These are phyloP conservation scores for Nasonia vitripennis DNA, from an alignment of 1,140 invertebrate genomes.

Conservation along the genomic window DNA sequence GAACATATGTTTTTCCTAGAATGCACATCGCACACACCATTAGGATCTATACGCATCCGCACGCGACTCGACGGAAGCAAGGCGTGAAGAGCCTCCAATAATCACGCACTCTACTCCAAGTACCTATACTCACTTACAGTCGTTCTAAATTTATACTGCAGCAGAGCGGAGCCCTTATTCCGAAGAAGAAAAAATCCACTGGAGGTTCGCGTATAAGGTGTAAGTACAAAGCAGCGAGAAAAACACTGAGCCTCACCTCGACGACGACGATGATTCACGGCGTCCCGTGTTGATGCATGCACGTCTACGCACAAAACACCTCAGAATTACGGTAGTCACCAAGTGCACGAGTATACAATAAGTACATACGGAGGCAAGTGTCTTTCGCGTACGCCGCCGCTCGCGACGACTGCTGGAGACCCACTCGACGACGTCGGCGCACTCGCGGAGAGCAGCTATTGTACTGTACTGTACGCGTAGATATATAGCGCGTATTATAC, in stretches of 20 bases:
- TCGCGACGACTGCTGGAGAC: conserved; percentile 4
- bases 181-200: neutral
- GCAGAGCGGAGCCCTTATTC: neutral
- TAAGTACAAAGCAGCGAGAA: too few species aligned
- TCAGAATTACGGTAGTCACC: too few species aligned
- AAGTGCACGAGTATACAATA: neutral
- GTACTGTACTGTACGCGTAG: neutral
- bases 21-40: neutral
- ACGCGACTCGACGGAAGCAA: neutral
- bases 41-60: neutral
- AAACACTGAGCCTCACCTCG: neutral
- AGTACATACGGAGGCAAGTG: neutral
- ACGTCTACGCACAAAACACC: neutral
- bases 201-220: too few species aligned
- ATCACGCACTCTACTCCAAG: neutral
- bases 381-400: neutral
- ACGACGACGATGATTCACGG: neutral
- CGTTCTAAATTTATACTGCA: neutral
- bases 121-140: neutral
- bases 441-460: neutral
- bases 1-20: neutral
- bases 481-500: neutral
- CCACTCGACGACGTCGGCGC: conserved; percentile 46
- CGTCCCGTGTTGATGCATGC: neutral
- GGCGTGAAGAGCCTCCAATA: too few species aligned